Conservation (phyloP, 2,888 invertebrate genomes). For the Punctoribates punctum region DNA sequence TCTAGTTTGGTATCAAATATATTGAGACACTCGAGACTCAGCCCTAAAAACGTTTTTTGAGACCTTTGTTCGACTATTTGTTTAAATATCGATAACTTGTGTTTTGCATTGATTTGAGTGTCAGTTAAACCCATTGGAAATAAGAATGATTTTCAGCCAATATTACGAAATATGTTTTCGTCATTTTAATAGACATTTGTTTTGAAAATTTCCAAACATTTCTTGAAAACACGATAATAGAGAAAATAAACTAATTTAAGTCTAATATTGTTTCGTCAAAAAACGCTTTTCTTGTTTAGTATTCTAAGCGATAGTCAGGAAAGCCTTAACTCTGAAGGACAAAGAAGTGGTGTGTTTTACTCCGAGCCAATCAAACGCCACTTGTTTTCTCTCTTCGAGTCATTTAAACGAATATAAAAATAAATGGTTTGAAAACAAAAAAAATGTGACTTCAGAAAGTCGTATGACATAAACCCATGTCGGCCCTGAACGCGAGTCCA, state of each 20-base stretch:
- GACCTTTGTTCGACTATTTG: not conserved
- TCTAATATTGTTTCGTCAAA: slow-evolving; percentile 5
- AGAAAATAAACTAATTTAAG: not conserved
- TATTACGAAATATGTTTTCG: too few relatives aligned
- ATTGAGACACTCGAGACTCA: not conserved
- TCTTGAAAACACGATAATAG: not conserved
- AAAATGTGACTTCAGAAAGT: not conserved
- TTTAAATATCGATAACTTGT: not conserved
- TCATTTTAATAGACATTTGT: not conserved
- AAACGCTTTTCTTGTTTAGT: not conserved
- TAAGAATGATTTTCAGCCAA: too few relatives aligned
- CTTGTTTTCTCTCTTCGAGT: not conserved
- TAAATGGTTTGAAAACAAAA: not conserved
- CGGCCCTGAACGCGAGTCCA: not conserved
- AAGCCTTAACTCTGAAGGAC: slow-evolving; percentile 18
- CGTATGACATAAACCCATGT: not conserved
- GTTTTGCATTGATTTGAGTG: too few relatives aligned
- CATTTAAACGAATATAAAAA: not conserved
- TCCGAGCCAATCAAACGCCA: not conserved
- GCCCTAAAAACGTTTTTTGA: not conserved
- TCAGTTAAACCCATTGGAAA: too few relatives aligned
- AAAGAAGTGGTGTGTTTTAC: slow-evolving; percentile 31
- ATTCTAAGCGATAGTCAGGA: not conserved
- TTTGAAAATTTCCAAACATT: not conserved
- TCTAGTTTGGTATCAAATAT: not conserved